Evolutionary conservation across 1,140 invertebrate genomes (phyloP).

Genomic region (Dolichoris vasculosae): DNA sequence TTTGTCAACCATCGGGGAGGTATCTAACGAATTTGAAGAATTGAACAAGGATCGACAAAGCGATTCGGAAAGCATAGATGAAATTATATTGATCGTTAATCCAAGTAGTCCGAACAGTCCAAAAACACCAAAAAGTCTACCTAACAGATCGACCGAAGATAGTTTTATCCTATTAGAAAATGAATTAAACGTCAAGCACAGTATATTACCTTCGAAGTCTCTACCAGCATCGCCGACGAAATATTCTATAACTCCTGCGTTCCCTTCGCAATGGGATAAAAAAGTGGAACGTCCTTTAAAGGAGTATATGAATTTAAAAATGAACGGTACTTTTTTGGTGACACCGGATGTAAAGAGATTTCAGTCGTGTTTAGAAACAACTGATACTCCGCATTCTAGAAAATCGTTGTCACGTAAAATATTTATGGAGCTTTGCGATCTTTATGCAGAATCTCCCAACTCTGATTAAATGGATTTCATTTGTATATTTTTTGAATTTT

Average conservation of each 20-base stretch:
- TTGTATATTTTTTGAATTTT: conserved; percentile 21
- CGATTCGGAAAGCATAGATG: conserved; percentile 5
- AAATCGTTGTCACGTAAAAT: conserved; percentile 57
- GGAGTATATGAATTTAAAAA: conserved; percentile 63
- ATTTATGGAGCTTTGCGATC: conserved; percentile 57
- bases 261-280: conserved; percentile 40
- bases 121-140: conserved; percentile 30
- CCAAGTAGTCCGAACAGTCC: background rate
- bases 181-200: conserved; percentile 42
- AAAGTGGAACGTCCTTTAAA: conserved; percentile 50
- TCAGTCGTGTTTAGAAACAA: conserved; percentile 24
- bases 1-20: conserved; percentile 49
- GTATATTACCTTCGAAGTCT: conserved; percentile 16
- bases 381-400: conserved; percentile 42
- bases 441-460: conserved; percentile 58
- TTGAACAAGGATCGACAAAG: conserved; percentile 11
- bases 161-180: conserved; percentile 50
- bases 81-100: background rate
- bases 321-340: conserved; percentile 56
- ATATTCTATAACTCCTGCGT: background rate
- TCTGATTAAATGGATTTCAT: conserved; percentile 15
- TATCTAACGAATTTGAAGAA: conserved; percentile 45
- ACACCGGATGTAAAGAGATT: conserved; percentile 60
- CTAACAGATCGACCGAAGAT: conserved; percentile 29
- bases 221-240: conserved; percentile 38